phyloP scores from a whole-genome alignment of 2,888 invertebrate genomes.

The Proisotoma minuta region DNA sequence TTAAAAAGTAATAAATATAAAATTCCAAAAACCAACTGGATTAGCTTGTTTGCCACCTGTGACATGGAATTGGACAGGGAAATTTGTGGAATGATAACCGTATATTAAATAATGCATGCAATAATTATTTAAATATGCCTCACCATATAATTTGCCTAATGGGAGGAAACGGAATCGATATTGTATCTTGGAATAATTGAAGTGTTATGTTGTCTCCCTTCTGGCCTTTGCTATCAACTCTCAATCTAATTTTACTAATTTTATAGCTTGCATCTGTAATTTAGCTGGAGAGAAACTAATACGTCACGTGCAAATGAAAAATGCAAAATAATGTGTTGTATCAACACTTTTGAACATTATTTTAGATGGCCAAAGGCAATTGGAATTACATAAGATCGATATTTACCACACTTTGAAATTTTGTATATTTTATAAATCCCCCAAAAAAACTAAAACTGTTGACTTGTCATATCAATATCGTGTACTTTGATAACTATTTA shows the following conservation, averaged over 20 bases:
- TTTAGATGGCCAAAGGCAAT: no score
- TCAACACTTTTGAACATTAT: no score
- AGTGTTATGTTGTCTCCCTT: neutral
- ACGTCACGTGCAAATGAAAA: no score
- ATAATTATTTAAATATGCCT: slow-evolving; percentile 1
- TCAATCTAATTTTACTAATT: slow-evolving; percentile 3
- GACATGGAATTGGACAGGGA: slow-evolving; percentile 6
- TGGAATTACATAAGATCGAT: no score
- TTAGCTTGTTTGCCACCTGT: slow-evolving; percentile 6
- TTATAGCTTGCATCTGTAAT: no score
- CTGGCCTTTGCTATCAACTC: neutral
- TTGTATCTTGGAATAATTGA: neutral
- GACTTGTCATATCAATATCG: no score
- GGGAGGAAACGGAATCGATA: slow-evolving; percentile 14
- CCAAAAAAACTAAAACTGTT: no score
- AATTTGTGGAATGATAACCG: neutral
- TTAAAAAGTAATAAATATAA: slow-evolving; percentile 12
- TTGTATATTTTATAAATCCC: no score
- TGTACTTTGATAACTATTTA: no score
- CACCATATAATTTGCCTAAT: slow-evolving; percentile 24
- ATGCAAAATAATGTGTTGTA: no score
- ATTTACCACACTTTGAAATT: no score
- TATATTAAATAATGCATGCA: neutral
- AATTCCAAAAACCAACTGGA: neutral
- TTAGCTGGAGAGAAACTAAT: no score